phyloP scores from a whole-genome alignment of 64 coral and sea anemone genomes.

The Exaiptasia diaphana region DNA sequence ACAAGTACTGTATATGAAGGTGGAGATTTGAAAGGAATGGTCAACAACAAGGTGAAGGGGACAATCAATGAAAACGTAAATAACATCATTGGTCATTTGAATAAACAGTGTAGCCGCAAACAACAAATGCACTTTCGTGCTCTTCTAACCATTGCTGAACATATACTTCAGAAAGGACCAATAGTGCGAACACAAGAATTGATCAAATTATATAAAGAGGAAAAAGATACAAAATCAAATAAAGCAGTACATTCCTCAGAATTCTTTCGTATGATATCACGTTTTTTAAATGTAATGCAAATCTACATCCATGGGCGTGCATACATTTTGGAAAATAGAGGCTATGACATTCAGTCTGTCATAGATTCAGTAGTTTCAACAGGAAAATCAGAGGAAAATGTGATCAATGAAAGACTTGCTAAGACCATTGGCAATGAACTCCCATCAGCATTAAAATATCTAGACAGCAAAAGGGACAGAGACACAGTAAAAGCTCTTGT shows the following conservation, averaged over 20 bases:
- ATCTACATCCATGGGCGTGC: neutral
- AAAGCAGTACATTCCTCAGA: neutral
- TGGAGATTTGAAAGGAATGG: neutral
- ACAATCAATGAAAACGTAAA: neutral
- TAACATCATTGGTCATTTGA: neutral
- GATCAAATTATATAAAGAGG: neutral
- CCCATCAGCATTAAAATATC: neutral
- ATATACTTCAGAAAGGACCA: neutral
- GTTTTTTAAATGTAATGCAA: neutral
- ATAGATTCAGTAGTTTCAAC: neutral
- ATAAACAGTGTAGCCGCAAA: neutral
- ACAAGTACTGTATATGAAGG: neutral
- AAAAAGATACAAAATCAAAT: neutral
- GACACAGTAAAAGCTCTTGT: slow-evolving; percentile 33
- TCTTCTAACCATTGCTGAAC: neutral
- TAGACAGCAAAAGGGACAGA: slow-evolving; percentile 48
- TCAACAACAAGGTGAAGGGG: neutral
- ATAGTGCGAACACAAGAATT: neutral
- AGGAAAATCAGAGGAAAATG: neutral
- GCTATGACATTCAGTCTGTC: neutral
- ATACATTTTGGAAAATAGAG: neutral
- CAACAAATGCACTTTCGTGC: neutral
- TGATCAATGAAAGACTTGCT: neutral
- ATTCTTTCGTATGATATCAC: neutral
- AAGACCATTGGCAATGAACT: neutral